phyloP scores from a whole-genome alignment of 1,140 invertebrate genomes.

The Brachionus manjavacas region DNA sequence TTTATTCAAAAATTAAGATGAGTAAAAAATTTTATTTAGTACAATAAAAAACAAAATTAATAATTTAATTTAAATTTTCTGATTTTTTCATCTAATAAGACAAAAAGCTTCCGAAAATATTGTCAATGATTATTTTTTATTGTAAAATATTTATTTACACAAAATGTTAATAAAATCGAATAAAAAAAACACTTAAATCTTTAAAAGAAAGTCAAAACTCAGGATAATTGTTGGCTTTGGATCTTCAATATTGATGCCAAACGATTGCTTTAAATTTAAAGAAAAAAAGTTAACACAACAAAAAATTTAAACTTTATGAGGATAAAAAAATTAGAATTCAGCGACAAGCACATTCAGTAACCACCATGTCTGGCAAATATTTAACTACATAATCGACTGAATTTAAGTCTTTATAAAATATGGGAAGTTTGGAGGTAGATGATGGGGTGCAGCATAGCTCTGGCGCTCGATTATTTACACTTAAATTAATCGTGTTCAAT shows the following conservation, averaged over 20 bases:
- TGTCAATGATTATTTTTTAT: too few relatives aligned
- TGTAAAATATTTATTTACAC: neutral
- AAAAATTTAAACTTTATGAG: neutral
- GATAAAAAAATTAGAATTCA: neutral
- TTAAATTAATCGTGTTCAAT: conserved; percentile 15
- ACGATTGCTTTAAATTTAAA: neutral
- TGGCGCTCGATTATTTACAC: neutral
- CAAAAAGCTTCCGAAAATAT: too few relatives aligned
- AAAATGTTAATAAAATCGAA: neutral
- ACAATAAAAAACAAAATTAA: too few relatives aligned
- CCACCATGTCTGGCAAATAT: conserved; percentile 39
- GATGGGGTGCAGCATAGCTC: conserved; percentile 23
- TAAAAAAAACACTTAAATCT: conserved; percentile 31
- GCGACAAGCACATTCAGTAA: conserved; percentile 34
- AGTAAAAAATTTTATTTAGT: too few relatives aligned
- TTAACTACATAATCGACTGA: conserved; percentile 34
- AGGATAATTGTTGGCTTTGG: neutral
- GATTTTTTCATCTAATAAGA: too few relatives aligned
- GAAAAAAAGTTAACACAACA: neutral
- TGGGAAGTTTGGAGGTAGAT: neutral
- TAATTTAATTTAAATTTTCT: too few relatives aligned
- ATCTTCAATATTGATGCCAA: neutral
- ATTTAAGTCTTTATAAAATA: conserved; percentile 32
- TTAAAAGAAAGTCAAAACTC: neutral
- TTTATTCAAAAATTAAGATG: too few relatives aligned